Evolutionary conservation across 2,888 invertebrate species (phyloP), one percentile per base, ranked within the genome.

Genomic region (Chaetogeoica ovagalla): DNA sequence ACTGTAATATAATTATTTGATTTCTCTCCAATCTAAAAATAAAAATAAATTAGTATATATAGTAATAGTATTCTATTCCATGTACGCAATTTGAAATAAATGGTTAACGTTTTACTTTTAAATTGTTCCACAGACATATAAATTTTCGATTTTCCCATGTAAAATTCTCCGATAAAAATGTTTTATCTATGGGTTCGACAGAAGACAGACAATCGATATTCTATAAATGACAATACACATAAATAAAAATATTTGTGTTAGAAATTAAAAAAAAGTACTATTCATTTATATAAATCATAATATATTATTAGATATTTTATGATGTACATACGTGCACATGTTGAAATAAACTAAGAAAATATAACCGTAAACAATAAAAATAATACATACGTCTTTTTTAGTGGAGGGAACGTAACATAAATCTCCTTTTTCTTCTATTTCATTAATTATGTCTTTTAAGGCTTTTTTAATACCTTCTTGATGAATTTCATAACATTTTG

Each of bases 401-500:
- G 1, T 55, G 19, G 11, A 30, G 3, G 62, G 17, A 21, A 62
- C 11, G 39, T 19, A 79, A 70, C 62, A 70, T 23, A 79, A 55
- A 23, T 79, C 77, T 63, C 77, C 81, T 17, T 81, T 68, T 82
- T 85, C 85, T 82, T 86, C 86, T 68, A 86, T 86, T 83, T 86
- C 86, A 71, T 85, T 85, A 63, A 86, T 86, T 68, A 86, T 86
- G 83, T 86, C 86, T 71, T 86, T 85, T 52, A 86, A 83, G 7
- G 85, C 85, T 82, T 85, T 85, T 83, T 86, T 86, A 81, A 86
- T 85, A 60, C 84, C 84, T 82, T 86, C 86, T 81, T 86, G 85
- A 66, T 85, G 84, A 43, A 86, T 86, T 83, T 85, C 85, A 39
- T 70, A 79, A 39, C 21, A 70, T 21, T 70, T 79, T 39, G 76